Evolutionary conservation across 2,113 vertebrate genomes (phyloP), one percentile per base, ranked within the genome.

Genomic region (Indri indri): DNA sequence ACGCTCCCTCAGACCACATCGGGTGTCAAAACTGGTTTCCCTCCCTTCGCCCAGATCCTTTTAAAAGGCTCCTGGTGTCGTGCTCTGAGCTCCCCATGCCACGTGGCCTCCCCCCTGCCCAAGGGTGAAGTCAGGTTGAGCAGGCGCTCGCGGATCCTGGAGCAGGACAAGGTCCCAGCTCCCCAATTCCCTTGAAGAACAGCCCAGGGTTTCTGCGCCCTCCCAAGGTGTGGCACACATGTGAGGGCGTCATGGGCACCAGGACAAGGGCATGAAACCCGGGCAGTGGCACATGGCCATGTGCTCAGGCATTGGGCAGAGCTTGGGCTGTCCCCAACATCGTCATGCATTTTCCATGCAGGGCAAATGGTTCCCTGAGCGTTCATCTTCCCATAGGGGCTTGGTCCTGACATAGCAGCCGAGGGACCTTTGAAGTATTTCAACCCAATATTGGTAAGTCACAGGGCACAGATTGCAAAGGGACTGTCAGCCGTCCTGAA

Each of bases 221-320:
- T 45, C 25, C 25, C 57, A n/a, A 0, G 40, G 5, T 6, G 5
- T 27, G 0, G 8, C 40, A 20, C 34, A 27, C 0, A 17, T 40
- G 27, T 42, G 16, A 25, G 25, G 5, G 6, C 6, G 34, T 13
- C 0, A 16, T 4, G 16, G 76, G 27, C 13, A 0, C 68, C 45
- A 18, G 37, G 70, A 11, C 52, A 7, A 0, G 61, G 54, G 2
- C 1, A 3, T 3, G 34, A 34, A 52, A 61, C 73, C 54, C 22
- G 2, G 5, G 25, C 13, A 0, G 4, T 6, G 0, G 12, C 6
- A 0, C 14, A 17, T 1, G 22, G 54, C 2, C 22, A 17, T 4
- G 3, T 18, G 3, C 22, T 27, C 0, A 1, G 59, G 3, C 8
- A 3, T 30, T 8, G 1, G 20, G 20, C 20, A 22, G 57, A 59